Evolutionary conservation across 2,113 vertebrate species (phyloP).

Genomic region (Nothoprocta perdicaria): DNA sequence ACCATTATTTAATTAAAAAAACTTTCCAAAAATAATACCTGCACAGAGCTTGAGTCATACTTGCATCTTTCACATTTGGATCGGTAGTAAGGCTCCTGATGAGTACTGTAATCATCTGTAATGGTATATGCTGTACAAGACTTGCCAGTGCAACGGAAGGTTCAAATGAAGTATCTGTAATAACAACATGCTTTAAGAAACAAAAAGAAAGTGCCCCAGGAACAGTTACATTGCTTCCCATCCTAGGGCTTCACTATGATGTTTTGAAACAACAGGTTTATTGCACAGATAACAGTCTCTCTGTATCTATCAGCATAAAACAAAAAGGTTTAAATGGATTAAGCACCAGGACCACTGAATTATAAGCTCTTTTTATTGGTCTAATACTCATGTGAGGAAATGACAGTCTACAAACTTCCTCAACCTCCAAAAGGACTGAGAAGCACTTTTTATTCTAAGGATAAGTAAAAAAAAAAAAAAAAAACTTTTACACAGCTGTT

Average conservation of each 20-base stretch:
- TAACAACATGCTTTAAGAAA: neutral
- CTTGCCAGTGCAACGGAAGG: constrained; percentile 96
- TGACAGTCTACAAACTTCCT: neutral
- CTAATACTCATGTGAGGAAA: neutral
- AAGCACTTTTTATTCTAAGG: neutral
- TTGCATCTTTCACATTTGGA: constrained; percentile 95
- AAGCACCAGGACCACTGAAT: neutral
- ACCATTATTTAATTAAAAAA: neutral
- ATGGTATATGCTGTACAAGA: constrained; percentile 96
- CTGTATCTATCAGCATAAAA: neutral
- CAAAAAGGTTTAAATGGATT: fast-evolving
- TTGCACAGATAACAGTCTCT: neutral
- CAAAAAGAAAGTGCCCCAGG: neutral
- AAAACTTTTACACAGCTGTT: neutral
- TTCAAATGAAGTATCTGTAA: constrained; percentile 89
- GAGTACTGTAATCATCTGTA: constrained; percentile 97
- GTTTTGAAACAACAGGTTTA: neutral
- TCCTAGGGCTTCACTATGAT: neutral
- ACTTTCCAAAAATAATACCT: constrained; percentile 79
- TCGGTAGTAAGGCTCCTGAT: constrained; percentile 98
- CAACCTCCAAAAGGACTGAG: fast-evolving
- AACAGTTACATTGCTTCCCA: neutral
- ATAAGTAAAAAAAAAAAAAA: neutral
- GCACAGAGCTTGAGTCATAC: constrained; percentile 97
- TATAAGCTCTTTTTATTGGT: neutral